Percentiles rank a stretch among this genome's conserved stretches.
Conservation (phyloP, 2,888 invertebrate genomes). For the Drosophila yooni region DNA sequence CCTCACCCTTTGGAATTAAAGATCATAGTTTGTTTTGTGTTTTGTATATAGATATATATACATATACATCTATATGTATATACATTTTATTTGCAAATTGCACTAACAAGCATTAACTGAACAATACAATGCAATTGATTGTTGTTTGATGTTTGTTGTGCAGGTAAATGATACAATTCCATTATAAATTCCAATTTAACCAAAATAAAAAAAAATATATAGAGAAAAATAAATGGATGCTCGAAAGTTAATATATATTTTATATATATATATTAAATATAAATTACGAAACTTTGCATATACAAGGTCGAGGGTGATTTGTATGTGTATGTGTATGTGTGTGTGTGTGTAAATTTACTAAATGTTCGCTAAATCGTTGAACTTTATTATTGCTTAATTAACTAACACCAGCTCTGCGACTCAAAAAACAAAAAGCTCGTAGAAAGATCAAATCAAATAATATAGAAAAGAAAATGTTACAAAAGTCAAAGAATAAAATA, state of each 20-base stretch:
- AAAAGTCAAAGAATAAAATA: slow-evolving; percentile 7
- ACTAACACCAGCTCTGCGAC: slow-evolving; percentile 48
- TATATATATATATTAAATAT: slow-evolving; percentile 32
- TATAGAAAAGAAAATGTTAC: slow-evolving; percentile 36
- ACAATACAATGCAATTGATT: slow-evolving; percentile 36
- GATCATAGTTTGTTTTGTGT: slow-evolving; percentile 11
- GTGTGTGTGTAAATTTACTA: slow-evolving; percentile 44
- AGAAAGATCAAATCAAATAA: not conserved
- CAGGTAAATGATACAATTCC: slow-evolving; percentile 31
- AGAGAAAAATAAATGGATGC: slow-evolving; percentile 20
- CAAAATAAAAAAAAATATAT: slow-evolving; percentile 38
- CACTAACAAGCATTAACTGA: slow-evolving; percentile 37
- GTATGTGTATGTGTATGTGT: slow-evolving; percentile 6
- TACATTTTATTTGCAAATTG: slow-evolving; percentile 65
- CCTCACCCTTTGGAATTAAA: not conserved
- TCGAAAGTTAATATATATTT: slow-evolving; percentile 12
- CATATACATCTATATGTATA: slow-evolving; percentile 45
- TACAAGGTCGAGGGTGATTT: slow-evolving; percentile 16
- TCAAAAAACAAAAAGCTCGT: not conserved
- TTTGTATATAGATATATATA: slow-evolving; percentile 13
- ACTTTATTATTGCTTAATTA: slow-evolving; percentile 36
- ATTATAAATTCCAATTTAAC: slow-evolving; percentile 62
- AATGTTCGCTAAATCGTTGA: slow-evolving; percentile 39
- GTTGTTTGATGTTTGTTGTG: slow-evolving; percentile 34
- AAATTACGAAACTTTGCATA: slow-evolving; percentile 49